Conservation (phyloP, 2,797 vertebrate species). For the Masticophis lateralis region DNA sequence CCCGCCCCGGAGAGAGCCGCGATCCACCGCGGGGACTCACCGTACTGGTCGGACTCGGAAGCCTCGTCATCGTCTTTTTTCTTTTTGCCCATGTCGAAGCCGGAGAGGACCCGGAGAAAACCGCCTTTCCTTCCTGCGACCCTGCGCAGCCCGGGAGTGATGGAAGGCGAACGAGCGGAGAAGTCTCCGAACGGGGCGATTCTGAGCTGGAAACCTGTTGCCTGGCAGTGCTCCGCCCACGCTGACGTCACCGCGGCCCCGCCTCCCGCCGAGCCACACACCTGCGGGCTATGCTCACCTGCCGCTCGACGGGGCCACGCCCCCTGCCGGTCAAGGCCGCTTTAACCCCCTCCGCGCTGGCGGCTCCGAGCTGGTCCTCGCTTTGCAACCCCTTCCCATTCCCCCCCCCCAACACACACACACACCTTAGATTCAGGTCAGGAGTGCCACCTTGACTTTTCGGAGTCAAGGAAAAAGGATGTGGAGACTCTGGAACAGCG, state of each 20-base stretch:
- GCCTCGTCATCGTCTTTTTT: background rate
- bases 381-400: accelerated
- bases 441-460: background rate
- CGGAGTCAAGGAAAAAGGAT: background rate
- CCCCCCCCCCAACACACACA: accelerated
- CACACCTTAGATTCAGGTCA: background rate
- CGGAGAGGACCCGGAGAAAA: too few species aligned
- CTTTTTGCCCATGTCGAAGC: background rate
- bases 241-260: background rate
- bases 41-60: background rate
- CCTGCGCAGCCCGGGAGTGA: background rate
- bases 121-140: background rate
- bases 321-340: background rate
- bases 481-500: too few species aligned
- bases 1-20: accelerated
- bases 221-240: background rate
- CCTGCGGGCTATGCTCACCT: conserved; percentile 1
- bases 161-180: too few species aligned
- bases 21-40: background rate
- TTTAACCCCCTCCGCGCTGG: background rate
- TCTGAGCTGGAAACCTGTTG: conserved; percentile 30
- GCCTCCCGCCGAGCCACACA: background rate
- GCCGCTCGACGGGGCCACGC: background rate
- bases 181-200: background rate
- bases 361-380: background rate